Base-by-base conservation (phyloP, 2,888 invertebrate genomes). In the Dendrolimus pini region DNA sequence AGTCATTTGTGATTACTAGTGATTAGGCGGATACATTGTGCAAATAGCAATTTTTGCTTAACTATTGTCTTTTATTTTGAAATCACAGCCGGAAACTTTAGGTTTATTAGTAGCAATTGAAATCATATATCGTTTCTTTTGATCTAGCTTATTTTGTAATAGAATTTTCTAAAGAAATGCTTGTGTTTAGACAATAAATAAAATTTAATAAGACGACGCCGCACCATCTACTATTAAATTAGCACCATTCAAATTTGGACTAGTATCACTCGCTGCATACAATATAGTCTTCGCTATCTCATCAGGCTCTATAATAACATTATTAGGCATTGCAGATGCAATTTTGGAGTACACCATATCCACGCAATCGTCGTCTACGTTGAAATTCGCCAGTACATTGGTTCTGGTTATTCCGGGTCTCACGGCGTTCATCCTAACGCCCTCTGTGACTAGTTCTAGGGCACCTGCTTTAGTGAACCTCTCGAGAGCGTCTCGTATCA, bases 371-470 rank as follows among this genome's bases (percentile, higher is more conserved):
- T 73, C 78, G 14, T 70, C 75, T 0, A 84, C 66, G 58, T 83
- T 82, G 55, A 84, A 60, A 62, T 83, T 83, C 0, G 75, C 62
- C 12, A 84, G 55, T 18, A 82, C 73, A 60, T 85, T 83, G 0
- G 84, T 85, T 56, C 83, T 72, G 0, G 78, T 81, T 9, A 82
- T 66, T 0, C 83, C 85, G 1, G 85, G 81, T 30, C 83, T 65
- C 0, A 85, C 84, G 1, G 82, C 82, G 54, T 84, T 85, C 76
- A 85, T 83, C 56, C 82, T 71, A 0, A 85, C 71, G 0, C 82
- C 83, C 59, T 80, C 83, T 0, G 71, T 66, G 0, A 75, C 76
- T n/a, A 83, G 58, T 61, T 85, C 85, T 7, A 80, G 61, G 1
- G 79, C 79, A 2, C 79, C 82, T 0, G 77, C 70, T 54, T 75